Evolutionary conservation across 2,888 invertebrate species (phyloP), one percentile per base, ranked within the genome.

Genomic region (Hololepta plana): DNA sequence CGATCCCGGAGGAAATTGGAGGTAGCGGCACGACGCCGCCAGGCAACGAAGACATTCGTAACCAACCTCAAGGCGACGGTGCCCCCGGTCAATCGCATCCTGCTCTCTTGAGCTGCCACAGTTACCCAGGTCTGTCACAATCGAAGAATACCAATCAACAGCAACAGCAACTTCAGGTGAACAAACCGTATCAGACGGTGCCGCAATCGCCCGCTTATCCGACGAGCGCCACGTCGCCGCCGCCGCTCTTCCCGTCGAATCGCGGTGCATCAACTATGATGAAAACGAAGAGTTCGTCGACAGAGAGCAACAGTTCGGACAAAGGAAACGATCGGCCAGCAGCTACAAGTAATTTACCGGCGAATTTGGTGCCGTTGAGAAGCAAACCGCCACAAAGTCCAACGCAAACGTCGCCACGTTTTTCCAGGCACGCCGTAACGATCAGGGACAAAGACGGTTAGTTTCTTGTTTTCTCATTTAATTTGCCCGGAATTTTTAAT

Each of bases 1-100:
- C 85, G 29, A 87, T 87, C 45, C 85, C 85, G 6, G 85, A 87
- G 57, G 85, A 87, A 63, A 81, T 80, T 45, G 68, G 67, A 13
- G 71, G 71, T 4, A n/a, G 30, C 50, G 53, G 62, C 22, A 72
- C 72, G 6, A 79, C 79, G 12, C 80, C 80, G 14, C 76, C 73
- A 4, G 57, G 59, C 7, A 56, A 53, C 16, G 59, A 62, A n/a
- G n/a, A n/a, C n/a, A n/a, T n/a, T n/a, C n/a, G n/a, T n/a, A 30
- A 9, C 22, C 26, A 27, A 6, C 27, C 49, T 7, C 52, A 53
- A n/a, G n/a, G n/a, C n/a, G n/a, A n/a, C n/a, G n/a, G n/a, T n/a
- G n/a, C n/a, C n/a, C n/a, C n/a, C n/a, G n/a, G n/a, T n/a, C n/a
- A n/a, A n/a, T n/a, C 30, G 29, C 59, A 62, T 42, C 59, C 59